Percentiles rank a stretch among this genome's conserved stretches.
Evolutionary conservation across 2,888 invertebrate species (phyloP).

Genomic region (Gandaritis pyraliata): DNA sequence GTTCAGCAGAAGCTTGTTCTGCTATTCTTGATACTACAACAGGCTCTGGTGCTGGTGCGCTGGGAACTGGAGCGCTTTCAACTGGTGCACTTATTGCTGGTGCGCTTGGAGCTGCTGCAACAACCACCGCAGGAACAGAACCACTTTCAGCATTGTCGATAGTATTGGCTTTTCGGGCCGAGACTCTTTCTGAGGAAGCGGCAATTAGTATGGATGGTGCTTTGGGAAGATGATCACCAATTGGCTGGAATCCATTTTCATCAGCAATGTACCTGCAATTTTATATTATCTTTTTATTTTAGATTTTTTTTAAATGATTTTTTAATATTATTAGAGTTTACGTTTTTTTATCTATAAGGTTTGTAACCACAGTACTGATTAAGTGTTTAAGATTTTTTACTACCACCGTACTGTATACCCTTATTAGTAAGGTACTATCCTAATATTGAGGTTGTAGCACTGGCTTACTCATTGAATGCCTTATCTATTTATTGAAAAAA

Average conservation of each 20-base stretch:
- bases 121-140: conserved; percentile 45
- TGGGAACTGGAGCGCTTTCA: neutral
- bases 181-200: conserved; percentile 9
- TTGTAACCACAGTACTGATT: too few species aligned
- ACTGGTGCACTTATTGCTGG: conserved; percentile 6
- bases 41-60: neutral
- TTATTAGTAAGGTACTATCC: too few species aligned
- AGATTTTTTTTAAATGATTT: too few species aligned
- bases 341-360: neutral
- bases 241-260: conserved; percentile 88
- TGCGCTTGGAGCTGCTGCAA: conserved; percentile 15
- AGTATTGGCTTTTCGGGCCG: conserved; percentile 45
- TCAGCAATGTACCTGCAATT: conserved; percentile 86
- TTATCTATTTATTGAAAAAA: neutral
- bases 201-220: conserved; percentile 40
- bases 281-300: neutral
- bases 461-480: neutral
- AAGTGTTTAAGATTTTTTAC: neutral
- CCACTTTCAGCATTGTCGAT: conserved; percentile 49
- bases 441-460: too few species aligned
- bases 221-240: conserved; percentile 78
- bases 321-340: too few species aligned
- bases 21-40: conserved; percentile 25
- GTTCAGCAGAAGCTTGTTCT: conserved; percentile 21
- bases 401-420: too few species aligned